Evolutionary conservation across 2,797 vertebrate genomes (phyloP).

Genomic region (Notoglanidium macrostoma): DNA sequence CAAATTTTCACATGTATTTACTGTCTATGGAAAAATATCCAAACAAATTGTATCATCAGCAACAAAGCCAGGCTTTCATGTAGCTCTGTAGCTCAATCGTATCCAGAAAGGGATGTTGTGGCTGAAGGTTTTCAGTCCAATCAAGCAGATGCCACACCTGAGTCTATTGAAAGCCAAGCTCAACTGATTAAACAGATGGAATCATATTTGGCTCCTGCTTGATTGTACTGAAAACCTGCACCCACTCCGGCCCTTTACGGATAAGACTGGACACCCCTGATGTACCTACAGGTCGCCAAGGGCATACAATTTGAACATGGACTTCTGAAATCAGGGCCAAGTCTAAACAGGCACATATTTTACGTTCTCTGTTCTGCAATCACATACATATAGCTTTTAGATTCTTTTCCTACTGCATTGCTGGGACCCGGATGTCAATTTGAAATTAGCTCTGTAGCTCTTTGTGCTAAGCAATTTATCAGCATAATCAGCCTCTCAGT

Average conservation of each 20-base stretch:
- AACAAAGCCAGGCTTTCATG: not conserved
- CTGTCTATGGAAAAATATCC: not conserved
- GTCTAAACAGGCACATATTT: not conserved
- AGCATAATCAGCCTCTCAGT: constrained; percentile 27
- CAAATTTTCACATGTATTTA: not conserved
- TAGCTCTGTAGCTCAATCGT: not conserved
- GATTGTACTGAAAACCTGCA: too few species aligned
- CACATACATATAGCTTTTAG: not conserved
- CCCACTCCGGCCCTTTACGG: too few species aligned
- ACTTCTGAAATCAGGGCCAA: not conserved
- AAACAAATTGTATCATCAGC: not conserved
- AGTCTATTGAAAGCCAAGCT: too few species aligned
- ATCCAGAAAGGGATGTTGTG: too few species aligned
- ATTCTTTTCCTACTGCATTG: not conserved
- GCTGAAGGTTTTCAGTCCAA: too few species aligned
- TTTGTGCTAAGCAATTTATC: constrained; percentile 11
- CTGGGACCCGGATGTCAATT: not conserved
- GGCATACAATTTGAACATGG: not conserved
- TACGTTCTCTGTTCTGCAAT: not conserved
- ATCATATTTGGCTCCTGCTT: too few species aligned
- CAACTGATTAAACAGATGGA: too few species aligned
- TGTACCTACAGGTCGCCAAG: not conserved
- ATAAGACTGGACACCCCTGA: too few species aligned
- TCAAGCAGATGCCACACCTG: too few species aligned
- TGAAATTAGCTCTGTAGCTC: not conserved